phyloP scores from a whole-genome alignment of 2,888 invertebrate species.

The Drepana falcataria region DNA sequence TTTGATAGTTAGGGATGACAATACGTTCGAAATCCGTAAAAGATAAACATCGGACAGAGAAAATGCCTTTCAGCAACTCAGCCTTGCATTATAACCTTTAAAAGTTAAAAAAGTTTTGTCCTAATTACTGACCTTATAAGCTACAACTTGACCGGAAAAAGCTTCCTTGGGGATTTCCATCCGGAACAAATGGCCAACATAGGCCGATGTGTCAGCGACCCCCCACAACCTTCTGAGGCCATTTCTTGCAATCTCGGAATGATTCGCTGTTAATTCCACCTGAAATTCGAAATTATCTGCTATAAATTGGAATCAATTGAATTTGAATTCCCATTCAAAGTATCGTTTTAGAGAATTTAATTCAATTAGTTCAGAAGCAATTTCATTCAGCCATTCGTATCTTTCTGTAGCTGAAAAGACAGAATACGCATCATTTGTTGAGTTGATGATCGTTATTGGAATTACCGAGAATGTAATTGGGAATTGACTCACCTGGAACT shows the following conservation, averaged over 20 bases:
- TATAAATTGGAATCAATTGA: not conserved
- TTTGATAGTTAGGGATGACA: too few relatives aligned
- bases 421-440: conserved; percentile 14
- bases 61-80: not conserved
- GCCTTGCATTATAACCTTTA: not conserved
- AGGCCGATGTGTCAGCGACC: conserved; percentile 82
- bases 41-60: too few relatives aligned
- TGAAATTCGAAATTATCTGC: conserved; percentile 24
- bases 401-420: conserved; percentile 9
- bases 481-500: conserved; percentile 54
- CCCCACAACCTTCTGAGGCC: conserved; percentile 76
- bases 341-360: not conserved
- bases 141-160: conserved; percentile 82
- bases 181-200: conserved; percentile 85
- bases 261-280: conserved; percentile 69
- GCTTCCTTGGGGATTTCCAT: conserved; percentile 85
- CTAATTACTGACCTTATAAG: conserved; percentile 81
- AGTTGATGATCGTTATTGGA: conserved; percentile 15
- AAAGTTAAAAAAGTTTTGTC: too few relatives aligned
- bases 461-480: conserved; percentile 8
- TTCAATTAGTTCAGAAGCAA: not conserved
- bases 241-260: conserved; percentile 70
- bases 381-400: not conserved
- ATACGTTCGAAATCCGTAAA: too few relatives aligned
- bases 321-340: conserved; percentile 3